phyloP scores from a whole-genome alignment of 2,888 invertebrate genomes.

The Philaethria dido region DNA sequence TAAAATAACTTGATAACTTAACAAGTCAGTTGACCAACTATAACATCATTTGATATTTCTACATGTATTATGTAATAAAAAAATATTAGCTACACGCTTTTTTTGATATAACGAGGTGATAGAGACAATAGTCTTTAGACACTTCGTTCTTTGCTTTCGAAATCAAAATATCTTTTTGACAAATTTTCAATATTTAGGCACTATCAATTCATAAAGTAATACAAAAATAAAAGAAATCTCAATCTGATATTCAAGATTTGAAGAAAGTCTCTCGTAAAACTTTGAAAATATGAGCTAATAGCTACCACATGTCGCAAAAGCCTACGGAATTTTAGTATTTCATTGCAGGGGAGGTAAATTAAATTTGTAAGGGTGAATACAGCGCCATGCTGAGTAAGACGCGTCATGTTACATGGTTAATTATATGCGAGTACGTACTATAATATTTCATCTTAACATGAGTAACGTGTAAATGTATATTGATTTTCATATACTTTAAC shows the following conservation, averaged over 20 bases:
- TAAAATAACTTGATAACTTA: too few relatives aligned
- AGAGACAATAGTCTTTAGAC: too few relatives aligned
- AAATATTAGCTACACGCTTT: too few relatives aligned
- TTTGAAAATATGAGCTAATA: conserved; percentile 42
- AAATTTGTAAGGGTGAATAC: conserved; percentile 44
- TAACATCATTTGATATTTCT: too few relatives aligned
- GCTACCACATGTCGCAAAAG: conserved; percentile 35
- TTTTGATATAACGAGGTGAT: too few relatives aligned
- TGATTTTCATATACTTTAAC: too few relatives aligned
- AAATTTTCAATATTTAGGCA: neutral
- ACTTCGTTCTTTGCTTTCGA: too few relatives aligned
- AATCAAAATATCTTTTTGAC: too few relatives aligned
- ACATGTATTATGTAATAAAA: too few relatives aligned
- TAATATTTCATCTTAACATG: neutral
- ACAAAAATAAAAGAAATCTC: neutral
- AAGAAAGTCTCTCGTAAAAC: conserved; percentile 16
- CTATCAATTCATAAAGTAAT: neutral
- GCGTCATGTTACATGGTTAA: conserved; percentile 5
- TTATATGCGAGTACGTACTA: neutral
- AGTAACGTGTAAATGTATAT: neutral
- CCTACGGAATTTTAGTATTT: conserved; percentile 45
- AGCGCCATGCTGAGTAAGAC: conserved; percentile 3
- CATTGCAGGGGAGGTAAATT: conserved; percentile 44
- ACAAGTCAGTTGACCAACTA: too few relatives aligned
- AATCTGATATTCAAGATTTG: conserved; percentile 5